Conservation (phyloP, 1,140 invertebrate species). For the Drosophila murphyi region DNA sequence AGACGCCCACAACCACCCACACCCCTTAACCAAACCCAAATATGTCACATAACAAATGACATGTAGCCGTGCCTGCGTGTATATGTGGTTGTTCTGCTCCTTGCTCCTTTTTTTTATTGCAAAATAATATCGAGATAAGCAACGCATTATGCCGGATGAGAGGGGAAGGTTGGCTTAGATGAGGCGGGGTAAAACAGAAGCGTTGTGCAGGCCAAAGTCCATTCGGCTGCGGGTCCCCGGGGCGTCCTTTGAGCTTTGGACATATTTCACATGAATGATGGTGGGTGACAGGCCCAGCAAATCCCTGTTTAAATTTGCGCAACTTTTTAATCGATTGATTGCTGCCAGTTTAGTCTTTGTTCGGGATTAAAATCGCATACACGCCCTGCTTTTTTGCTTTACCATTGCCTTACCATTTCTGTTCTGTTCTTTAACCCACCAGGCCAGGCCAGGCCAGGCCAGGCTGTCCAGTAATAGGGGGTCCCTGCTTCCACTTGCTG, state of each 20-base stretch:
- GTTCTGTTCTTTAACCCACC: too few relatives aligned
- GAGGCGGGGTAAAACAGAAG: background rate
- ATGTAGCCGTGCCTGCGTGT: slow-evolving; percentile 38
- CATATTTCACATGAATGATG: background rate
- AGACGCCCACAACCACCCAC: slow-evolving; percentile 10
- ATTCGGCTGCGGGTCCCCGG: slow-evolving; percentile 46
- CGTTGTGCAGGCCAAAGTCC: background rate
- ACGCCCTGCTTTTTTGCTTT: slow-evolving; percentile 7
- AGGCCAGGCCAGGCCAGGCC: too few relatives aligned
- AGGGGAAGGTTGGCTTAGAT: background rate
- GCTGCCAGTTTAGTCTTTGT: slow-evolving; percentile 71
- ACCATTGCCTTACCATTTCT: background rate
- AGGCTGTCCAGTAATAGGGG: background rate
- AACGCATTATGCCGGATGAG: slow-evolving; percentile 43
- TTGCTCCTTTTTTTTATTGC: slow-evolving; percentile 62
- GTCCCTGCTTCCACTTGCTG: slow-evolving; percentile 16
- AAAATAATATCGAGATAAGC: slow-evolving; percentile 79
- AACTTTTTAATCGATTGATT: slow-evolving; percentile 78
- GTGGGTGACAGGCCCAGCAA: background rate
- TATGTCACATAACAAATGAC: slow-evolving; percentile 72
- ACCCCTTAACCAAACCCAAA: slow-evolving; percentile 3
- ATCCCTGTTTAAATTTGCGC: slow-evolving; percentile 53
- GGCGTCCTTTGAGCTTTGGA: slow-evolving; percentile 39
- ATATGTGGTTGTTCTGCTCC: slow-evolving; percentile 41
- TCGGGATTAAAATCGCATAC: slow-evolving; percentile 53